These are phyloP conservation scores for Sebastes matsubarae DNA, from an alignment of 2,797 vertebrate species.

Conservation along the genomic window DNA sequence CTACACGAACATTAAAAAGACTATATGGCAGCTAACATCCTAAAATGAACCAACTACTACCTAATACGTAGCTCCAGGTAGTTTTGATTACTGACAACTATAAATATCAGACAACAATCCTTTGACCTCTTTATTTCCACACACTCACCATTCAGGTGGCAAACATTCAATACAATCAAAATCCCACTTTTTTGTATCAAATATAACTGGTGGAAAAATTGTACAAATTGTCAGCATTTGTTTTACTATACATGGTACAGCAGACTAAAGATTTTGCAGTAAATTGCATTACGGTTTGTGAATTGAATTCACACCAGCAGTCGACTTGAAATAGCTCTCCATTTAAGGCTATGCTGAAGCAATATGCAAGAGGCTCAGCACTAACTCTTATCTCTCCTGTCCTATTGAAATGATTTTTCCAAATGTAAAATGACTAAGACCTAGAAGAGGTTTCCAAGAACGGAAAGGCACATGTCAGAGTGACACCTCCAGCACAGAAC, in stretches of 20 bases:
- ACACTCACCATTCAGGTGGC: slow-evolving; percentile 19
- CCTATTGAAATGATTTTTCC: slow-evolving; percentile 12
- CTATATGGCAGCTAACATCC: not conserved
- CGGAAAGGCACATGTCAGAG: slow-evolving; percentile 54
- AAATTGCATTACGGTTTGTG: slow-evolving; percentile 23
- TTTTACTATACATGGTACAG: slow-evolving; percentile 68
- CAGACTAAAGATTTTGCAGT: slow-evolving; percentile 40
- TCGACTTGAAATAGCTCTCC: slow-evolving; percentile 8
- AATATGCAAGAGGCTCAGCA: not conserved
- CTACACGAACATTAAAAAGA: not conserved
- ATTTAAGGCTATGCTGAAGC: slow-evolving; percentile 16
- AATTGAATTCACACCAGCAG: slow-evolving; percentile 49
- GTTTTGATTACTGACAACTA: not conserved
- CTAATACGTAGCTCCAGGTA: not conserved
- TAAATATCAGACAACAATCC: slow-evolving; percentile 1
- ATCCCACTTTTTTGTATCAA: slow-evolving; percentile 48
- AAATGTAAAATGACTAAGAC: slow-evolving; percentile 22
- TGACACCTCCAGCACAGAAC: slow-evolving; percentile 15
- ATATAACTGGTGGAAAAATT: slow-evolving; percentile 62
- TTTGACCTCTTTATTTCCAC: slow-evolving; percentile 67
- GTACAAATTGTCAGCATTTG: slow-evolving; percentile 63
- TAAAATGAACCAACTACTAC: not conserved
- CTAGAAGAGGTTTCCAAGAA: slow-evolving; percentile 17
- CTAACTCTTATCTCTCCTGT: slow-evolving; percentile 4
- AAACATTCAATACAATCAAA: slow-evolving; percentile 45